Base-by-base conservation (phyloP, 1,140 invertebrate genomes). In the Heliothis subflexa region DNA sequence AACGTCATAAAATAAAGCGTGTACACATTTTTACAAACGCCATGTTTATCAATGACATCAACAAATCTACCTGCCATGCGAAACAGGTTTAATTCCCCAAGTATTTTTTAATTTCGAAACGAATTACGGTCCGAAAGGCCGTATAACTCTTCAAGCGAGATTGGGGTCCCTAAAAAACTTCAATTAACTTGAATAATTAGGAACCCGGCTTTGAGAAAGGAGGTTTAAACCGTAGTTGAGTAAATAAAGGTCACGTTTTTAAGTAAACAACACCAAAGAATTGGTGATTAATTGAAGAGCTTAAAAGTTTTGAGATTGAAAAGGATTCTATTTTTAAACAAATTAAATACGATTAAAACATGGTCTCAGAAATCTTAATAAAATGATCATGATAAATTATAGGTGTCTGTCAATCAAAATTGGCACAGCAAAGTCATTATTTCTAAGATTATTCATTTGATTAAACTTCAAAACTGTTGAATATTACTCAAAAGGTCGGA, bases 101-200 rank as follows among this genome's bases (percentile, higher is more conserved):
- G 55, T 45, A 59, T 75, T 75, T 75, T 75, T 73, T 75, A 47
- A 62, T 62, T 75, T 75, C 21, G 72, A 47, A 11, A 11, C 47
- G 57, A 11, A 62, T 61, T 50, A 33, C 16, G 45, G 57, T 75
- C 45, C 72, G 13, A 74, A 74, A 21, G 16, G 57, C 45, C 72
- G 40, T 50, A 62, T 62, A 75, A 61, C 72, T 75, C 40, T 70
- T 61, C 57, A 49, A 62, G 72, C 57, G 45, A 52, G 45, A 50
- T 50, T 61, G 45, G 66, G 66, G 33, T n/a, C 61, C 25, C 18
- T 66, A 83, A 77, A 80, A 79, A 83, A 81, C 66, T 82, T 79
- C 81, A 83, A 85, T 81, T 81, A 83, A 78, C 59, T 80, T 79
- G 80, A 85, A 83, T 83, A 85, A 85, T 85, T 85, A 80, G 75